Evolutionary conservation across 2,797 vertebrate genomes (phyloP), one percentile per base, ranked within the genome.

Genomic region (Arnoldichthys spilopterus): DNA sequence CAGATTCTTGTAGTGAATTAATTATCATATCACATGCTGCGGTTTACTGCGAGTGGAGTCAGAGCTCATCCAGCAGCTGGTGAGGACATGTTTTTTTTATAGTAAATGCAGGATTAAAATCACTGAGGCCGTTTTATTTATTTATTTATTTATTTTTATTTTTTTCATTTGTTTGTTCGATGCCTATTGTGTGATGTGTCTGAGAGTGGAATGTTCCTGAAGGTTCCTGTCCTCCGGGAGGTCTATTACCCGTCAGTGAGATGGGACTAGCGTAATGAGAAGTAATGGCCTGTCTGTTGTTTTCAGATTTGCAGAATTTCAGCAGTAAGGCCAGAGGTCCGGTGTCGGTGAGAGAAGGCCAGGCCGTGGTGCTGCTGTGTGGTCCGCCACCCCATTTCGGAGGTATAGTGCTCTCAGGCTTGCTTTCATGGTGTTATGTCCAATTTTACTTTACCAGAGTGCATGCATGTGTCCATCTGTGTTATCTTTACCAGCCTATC

Each of bases 361-460:
- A 98, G 88, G 96, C 96, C 2, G 96, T 98, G 91, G 96, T 96
- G 76, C 92, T 98, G 80, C 94, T 98, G n/a, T 98, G 97, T 0
- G 95, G 96, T n/a, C 96, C 96, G 0, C 97, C 96, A 0, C 93
- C 95, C 0, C 95, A 95, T 88, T 94, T 95, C 0, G 96, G 96
- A 96, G 97, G 96, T 98, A 95, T 77, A 6, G 32, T 59, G 15
- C 74, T 2, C 24, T 53, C 12, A 5, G 30, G 18, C 26, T 76
- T 20, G 20, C 40, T 77, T n/a, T 47, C 12, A 22, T 37, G 54
- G 11, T 22, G 22, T 2, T 18, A 26, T 71, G 47, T 6, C 2
- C 15, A 34, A 13, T 69, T 47, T 28, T 49, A 1, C 43, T 18
- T 47, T 9, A 22, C 34, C 26, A 59, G 7, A 37, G 34, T 15